Conservation (phyloP, 2,888 invertebrate genomes). For the Monoplex corrugatus region DNA sequence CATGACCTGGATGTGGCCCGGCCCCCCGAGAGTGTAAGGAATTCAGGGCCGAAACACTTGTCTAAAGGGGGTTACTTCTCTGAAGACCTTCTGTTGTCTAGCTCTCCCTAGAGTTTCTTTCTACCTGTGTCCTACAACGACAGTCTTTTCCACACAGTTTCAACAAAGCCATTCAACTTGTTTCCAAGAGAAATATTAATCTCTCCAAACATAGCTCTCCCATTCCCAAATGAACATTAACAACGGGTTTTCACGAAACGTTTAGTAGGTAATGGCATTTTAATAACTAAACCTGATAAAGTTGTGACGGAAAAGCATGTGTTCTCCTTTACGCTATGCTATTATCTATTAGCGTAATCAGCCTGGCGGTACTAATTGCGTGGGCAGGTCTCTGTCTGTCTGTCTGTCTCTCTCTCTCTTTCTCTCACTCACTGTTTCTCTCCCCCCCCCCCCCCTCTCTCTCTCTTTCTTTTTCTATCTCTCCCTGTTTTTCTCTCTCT, state of each 20-base stretch:
- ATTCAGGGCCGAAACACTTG: too few species aligned
- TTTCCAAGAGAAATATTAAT: background rate
- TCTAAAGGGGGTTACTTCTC: too few species aligned
- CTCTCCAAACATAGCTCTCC: conserved; percentile 13
- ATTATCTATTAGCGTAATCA: conserved; percentile 41
- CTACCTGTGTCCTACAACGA: background rate
- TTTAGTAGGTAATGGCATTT: conserved; percentile 37
- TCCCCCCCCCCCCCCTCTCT: too few species aligned
- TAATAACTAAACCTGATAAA: conserved; percentile 40
- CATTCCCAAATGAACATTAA: background rate
- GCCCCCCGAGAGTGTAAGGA: too few species aligned
- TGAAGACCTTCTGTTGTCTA: background rate
- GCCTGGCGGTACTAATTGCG: conserved; percentile 23
- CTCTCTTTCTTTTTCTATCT: too few species aligned
- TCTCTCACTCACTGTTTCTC: too few species aligned
- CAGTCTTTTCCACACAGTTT: background rate
- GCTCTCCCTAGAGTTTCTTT: background rate
- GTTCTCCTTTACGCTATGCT: background rate
- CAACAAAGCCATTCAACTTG: background rate
- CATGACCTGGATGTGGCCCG: too few species aligned
- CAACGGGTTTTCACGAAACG: background rate
- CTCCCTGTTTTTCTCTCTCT: too few species aligned
- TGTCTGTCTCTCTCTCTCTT: too few species aligned
- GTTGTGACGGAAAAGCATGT: conserved; percentile 8
- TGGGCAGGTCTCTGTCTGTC: background rate